phyloP scores from a whole-genome alignment of 2,797 vertebrate species.

The Tokudaia muenninki region DNA sequence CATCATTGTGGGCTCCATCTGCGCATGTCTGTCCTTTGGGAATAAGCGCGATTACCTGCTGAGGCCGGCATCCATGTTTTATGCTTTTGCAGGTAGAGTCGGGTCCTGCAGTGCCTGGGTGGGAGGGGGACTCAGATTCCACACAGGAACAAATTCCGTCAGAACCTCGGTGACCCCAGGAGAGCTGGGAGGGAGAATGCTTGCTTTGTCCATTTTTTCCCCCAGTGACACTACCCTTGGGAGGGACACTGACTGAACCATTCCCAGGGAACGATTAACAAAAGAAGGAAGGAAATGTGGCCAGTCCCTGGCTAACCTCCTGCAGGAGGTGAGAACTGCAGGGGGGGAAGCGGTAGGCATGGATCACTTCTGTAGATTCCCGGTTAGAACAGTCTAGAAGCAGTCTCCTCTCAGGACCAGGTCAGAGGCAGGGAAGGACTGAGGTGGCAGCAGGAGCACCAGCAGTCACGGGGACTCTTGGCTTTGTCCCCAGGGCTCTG shows the following conservation, averaged over 20 bases:
- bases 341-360: accelerated
- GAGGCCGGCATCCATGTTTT: slow-evolving; percentile 97
- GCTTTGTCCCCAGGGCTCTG: slow-evolving; percentile 92
- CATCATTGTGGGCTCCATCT: slow-evolving; percentile 92
- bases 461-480: neutral
- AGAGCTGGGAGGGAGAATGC: accelerated
- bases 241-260: neutral
- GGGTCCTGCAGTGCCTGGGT: accelerated
- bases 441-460: neutral
- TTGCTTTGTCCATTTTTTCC: neutral
- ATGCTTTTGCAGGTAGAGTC: slow-evolving; percentile 93
- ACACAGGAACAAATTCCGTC: neutral
- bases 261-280: neutral
- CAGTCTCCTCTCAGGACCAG: neutral
- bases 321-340: neutral
- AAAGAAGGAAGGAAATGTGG: neutral
- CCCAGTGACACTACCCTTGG: neutral
- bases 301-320: neutral
- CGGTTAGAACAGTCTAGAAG: neutral
- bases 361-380: neutral
- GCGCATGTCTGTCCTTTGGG: slow-evolving; percentile 92
- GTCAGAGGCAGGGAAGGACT: neutral
- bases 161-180: too few relatives aligned
- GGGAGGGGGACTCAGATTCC: neutral
- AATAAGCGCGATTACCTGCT: slow-evolving; percentile 95